These are phyloP conservation scores for Salminus brasiliensis DNA, from an alignment of 2,113 vertebrate species.

Conservation along the genomic window DNA sequence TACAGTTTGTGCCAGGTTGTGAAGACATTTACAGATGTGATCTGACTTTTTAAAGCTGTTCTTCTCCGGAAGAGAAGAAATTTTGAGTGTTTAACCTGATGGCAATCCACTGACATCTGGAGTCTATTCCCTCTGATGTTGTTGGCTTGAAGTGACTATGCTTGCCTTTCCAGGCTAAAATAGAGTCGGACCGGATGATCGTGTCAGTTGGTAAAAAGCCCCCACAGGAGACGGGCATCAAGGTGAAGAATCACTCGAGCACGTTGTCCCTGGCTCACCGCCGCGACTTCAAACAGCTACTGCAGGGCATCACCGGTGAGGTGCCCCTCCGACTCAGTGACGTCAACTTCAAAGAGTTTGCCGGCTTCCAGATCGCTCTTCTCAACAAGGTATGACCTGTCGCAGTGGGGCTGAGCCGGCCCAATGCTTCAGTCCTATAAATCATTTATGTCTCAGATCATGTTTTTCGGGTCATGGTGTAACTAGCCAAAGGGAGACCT, in stretches of 20 bases:
- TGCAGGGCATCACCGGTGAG: slow-evolving; percentile 83
- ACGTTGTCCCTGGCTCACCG: slow-evolving; percentile 77
- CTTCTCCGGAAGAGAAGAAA: too few relatives aligned
- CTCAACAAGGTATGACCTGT: slow-evolving; percentile 82
- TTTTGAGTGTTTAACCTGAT: too few relatives aligned
- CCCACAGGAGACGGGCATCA: slow-evolving; percentile 85
- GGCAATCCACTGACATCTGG: too few relatives aligned
- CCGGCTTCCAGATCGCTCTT: slow-evolving; percentile 85
- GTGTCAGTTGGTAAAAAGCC: slow-evolving; percentile 89
- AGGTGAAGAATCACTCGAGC: slow-evolving; percentile 87
- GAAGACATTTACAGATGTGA: too few relatives aligned
- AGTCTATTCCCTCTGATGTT: too few relatives aligned
- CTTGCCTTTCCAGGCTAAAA: slow-evolving; percentile 79
- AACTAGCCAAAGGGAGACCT: background rate
- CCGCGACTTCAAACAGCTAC: slow-evolving; percentile 82
- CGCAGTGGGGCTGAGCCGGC: background rate
- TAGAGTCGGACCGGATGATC: slow-evolving; percentile 87
- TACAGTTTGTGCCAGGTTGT: too few relatives aligned
- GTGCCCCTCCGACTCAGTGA: slow-evolving; percentile 77
- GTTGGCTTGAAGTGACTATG: background rate
- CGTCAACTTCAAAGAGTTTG: slow-evolving; percentile 84
- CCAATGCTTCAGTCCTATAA: background rate
- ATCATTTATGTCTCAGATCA: slow-evolving; percentile 22
- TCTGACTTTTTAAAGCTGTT: too few relatives aligned
- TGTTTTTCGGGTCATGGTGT: background rate